Conservation (phyloP, 2,888 invertebrate genomes). For the Esperia sulphurella region DNA sequence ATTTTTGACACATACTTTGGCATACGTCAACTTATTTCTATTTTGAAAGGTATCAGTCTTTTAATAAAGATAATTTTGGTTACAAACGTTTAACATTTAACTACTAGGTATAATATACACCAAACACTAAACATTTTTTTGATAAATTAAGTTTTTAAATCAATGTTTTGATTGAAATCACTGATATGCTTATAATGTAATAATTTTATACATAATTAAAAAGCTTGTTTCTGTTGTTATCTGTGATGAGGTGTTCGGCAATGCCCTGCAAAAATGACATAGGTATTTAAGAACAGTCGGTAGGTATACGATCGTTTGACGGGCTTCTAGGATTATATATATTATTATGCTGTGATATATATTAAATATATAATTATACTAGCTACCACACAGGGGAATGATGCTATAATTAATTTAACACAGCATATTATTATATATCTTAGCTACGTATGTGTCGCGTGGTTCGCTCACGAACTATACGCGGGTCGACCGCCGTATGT, state of each 20-base stretch:
- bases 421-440: no score
- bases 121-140: no score
- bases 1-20: conserved; percentile 30
- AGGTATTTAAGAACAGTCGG: no score
- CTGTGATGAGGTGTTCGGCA: conserved; percentile 71
- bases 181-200: conserved; percentile 18
- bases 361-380: no score
- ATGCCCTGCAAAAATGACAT: conserved; percentile 50
- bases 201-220: conserved; percentile 7
- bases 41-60: conserved; percentile 57
- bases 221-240: conserved; percentile 46
- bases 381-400: no score
- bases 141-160: neutral
- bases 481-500: no score
- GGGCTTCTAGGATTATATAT: no score
- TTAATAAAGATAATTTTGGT: conserved; percentile 33
- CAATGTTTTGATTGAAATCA: neutral
- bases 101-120: neutral
- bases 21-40: conserved; percentile 30
- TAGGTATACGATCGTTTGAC: no score
- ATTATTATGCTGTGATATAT: no score
- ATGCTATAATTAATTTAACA: no score
- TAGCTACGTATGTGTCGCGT: no score
- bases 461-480: no score
- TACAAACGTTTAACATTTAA: conserved; percentile 2